Evolutionary conservation across 2,797 vertebrate species (phyloP), one percentile per base, ranked within the genome.

Genomic region (Leptoclinus maculatus): DNA sequence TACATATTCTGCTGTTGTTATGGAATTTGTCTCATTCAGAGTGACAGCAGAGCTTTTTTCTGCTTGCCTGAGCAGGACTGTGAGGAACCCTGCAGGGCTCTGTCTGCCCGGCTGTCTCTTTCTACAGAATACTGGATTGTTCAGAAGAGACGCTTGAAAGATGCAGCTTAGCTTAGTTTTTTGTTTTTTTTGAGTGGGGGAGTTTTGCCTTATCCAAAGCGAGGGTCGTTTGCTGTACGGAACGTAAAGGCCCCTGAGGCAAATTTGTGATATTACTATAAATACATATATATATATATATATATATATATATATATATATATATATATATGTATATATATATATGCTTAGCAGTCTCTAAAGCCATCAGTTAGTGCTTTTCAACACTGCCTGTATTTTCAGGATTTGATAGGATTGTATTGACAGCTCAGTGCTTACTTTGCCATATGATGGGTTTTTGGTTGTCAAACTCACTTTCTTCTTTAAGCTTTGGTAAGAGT

Each of bases 1-100:
- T 76, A 72, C 84, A 73, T 85, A 66, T 86, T 82, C 85, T 64
- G 82, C 83, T 68, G 83, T 88, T 88, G 87, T 91, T 82, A 64
- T 85, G 90, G 91, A 93, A 94, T 95, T 90, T 74, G 79, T 87
- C 88, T 89, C 29, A 79, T 85, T 88, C 79, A 76, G 82, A 78
- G 79, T 83, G 89, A 91, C 89, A 83, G 85, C 82, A 68, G 65
- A 82, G 84, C 58, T 86, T 89, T 88, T 29, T 88, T 81, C 88
- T 93, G 88, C 95, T 79, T 93, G 95, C 85, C 92, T 92, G 91
- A 90, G 89, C 93, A 94, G 74, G 84, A 92, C 87, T 76, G 53
- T 3, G 65, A 85, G 83, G 83, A 91, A 77, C 92, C 92, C 92
- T 78, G 87, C 85, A 83, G 91, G 91, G 85, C 80, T 76, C 76